phyloP scores from a whole-genome alignment of 2,113 vertebrate genomes.

The Calyptommatus sinebrachiatus region DNA sequence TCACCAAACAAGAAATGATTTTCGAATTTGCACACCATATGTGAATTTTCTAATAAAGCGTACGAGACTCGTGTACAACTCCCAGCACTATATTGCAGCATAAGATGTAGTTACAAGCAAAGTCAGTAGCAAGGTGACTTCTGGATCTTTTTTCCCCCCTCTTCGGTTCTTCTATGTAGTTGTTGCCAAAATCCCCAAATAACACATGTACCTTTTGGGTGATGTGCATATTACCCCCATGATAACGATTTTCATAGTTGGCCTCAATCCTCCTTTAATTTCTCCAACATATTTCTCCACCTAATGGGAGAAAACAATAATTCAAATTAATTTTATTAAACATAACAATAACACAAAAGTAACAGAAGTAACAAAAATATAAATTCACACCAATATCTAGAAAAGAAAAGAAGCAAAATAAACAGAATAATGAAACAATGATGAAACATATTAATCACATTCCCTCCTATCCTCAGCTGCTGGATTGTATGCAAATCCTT shows the following conservation, averaged over 20 bases:
- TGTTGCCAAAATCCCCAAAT: not conserved
- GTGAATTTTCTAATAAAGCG: too few relatives aligned
- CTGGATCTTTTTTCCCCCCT: not conserved
- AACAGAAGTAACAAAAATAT: not conserved
- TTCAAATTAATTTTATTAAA: not conserved
- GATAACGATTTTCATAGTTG: slow-evolving; percentile 69
- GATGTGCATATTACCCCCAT: slow-evolving; percentile 64
- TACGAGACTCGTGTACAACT: too few relatives aligned
- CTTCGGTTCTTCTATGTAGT: not conserved
- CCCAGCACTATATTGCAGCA: too few relatives aligned
- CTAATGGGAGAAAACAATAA: slow-evolving; percentile 41
- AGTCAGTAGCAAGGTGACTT: not conserved
- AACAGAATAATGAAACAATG: too few relatives aligned
- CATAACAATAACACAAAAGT: too few relatives aligned
- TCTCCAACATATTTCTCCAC: slow-evolving; percentile 66
- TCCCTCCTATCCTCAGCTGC: too few relatives aligned
- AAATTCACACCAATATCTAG: not conserved
- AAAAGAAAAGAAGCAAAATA: too few relatives aligned
- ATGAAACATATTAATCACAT: too few relatives aligned
- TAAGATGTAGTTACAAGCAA: too few relatives aligned
- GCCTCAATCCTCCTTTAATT: slow-evolving; percentile 71
- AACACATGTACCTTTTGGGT: slow-evolving; percentile 65
- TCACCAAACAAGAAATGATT: too few relatives aligned
- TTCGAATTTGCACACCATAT: too few relatives aligned
- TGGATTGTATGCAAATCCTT: too few relatives aligned